Evolutionary conservation across 2,888 invertebrate genomes (phyloP).

Genomic region (Trilocha varians): DNA sequence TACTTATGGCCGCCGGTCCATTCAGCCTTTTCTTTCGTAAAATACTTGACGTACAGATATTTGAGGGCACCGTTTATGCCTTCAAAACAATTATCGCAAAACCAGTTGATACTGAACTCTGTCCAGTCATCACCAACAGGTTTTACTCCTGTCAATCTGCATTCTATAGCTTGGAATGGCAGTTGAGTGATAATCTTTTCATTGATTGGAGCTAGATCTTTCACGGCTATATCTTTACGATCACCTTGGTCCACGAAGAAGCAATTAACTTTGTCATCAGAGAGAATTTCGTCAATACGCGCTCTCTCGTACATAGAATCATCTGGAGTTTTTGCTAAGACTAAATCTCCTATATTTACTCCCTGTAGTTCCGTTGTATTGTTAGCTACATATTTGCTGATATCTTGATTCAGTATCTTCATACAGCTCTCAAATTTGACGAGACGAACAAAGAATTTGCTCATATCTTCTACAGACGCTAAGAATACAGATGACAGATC

Average conservation of each 20-base stretch:
- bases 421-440: constrained; percentile 58
- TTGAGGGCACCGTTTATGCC: constrained; percentile 44
- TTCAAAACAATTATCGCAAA: constrained; percentile 59
- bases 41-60: constrained; percentile 52
- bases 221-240: constrained; percentile 39
- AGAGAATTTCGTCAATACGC: constrained; percentile 43
- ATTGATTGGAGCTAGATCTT: constrained; percentile 60
- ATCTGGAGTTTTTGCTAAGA: constrained; percentile 63
- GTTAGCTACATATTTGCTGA: constrained; percentile 38
- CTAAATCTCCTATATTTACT: constrained; percentile 50
- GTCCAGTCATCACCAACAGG: constrained; percentile 65
- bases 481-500: constrained; percentile 53
- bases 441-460: constrained; percentile 63
- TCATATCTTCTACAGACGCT: constrained; percentile 51
- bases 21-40: constrained; percentile 42
- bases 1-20: constrained; percentile 60
- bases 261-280: constrained; percentile 55
- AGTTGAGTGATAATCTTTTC: constrained; percentile 61
- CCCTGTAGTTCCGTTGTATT: constrained; percentile 23
- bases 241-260: constrained; percentile 79
- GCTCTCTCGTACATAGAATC: constrained; percentile 57
- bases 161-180: constrained; percentile 79
- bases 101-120: constrained; percentile 63
- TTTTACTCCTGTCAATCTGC: constrained; percentile 67
- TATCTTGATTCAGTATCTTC: constrained; percentile 44